Evolutionary conservation across 2,888 invertebrate species (phyloP).

Genomic region (Polia nebulosa): DNA sequence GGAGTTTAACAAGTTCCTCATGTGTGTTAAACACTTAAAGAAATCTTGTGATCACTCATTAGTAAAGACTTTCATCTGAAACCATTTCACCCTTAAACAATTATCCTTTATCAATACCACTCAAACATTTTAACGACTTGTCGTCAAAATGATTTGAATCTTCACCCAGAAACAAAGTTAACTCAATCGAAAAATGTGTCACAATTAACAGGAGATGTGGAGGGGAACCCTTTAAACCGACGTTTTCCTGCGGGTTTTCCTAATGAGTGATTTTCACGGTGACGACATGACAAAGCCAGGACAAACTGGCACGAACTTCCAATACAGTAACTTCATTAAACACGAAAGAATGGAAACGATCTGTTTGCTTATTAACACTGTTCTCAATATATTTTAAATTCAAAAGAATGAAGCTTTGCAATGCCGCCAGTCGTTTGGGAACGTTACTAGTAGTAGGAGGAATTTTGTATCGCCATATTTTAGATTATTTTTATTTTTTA

Average conservation of each 20-base stretch:
- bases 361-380: constrained; percentile 2
- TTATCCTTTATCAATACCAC: constrained; percentile 43
- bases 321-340: constrained; percentile 78
- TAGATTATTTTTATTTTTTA: no score
- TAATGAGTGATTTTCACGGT: constrained; percentile 82
- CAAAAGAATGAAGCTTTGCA: no score
- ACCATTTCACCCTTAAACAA: constrained; percentile 38
- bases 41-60: constrained; percentile 10
- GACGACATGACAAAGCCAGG: constrained; percentile 73
- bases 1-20: background rate
- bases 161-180: constrained; percentile 62
- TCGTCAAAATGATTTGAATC: constrained; percentile 58
- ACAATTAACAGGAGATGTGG: constrained; percentile 74
- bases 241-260: constrained; percentile 81
- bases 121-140: constrained; percentile 50
- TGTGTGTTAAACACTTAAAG: background rate
- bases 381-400: background rate
- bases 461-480: no score
- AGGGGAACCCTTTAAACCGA: constrained; percentile 77
- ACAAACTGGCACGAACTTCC: constrained; percentile 80
- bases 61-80: constrained; percentile 21
- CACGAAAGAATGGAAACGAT: constrained; percentile 58
- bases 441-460: no score
- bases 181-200: constrained; percentile 76
- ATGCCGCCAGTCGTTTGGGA: no score